A percentile compares a stretch with the other conserved stretches of the same genome.
phyloP scores from a whole-genome alignment of 2,888 invertebrate genomes.

The Cremastinae sp. region DNA sequence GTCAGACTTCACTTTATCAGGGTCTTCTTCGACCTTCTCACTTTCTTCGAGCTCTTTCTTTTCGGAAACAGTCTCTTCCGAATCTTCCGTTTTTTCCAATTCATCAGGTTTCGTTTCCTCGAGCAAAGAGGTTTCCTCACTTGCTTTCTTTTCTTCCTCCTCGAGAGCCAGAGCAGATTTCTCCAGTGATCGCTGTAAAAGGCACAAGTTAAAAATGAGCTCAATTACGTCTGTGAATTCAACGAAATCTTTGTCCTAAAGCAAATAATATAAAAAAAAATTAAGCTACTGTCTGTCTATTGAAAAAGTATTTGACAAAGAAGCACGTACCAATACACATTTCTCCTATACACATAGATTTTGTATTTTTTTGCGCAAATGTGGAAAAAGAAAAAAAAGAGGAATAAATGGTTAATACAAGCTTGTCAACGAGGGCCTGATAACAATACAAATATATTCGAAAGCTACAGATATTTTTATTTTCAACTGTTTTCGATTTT shows the following conservation, averaged over 20 bases:
- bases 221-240: constrained; percentile 8
- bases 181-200: constrained; percentile 73
- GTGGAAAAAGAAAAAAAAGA: constrained; percentile 51
- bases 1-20: constrained; percentile 26
- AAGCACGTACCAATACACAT: constrained; percentile 73
- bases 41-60: constrained; percentile 38
- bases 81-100: constrained; percentile 78
- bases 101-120: constrained; percentile 74
- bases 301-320: constrained; percentile 45
- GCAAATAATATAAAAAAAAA: constrained; percentile 47
- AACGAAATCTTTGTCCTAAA: constrained; percentile 32
- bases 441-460: constrained; percentile 34
- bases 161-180: constrained; percentile 72
- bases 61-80: constrained; percentile 53
- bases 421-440: constrained; percentile 32
- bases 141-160: constrained; percentile 70
- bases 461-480: background rate
- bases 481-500: constrained; percentile 5
- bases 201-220: constrained; percentile 44
- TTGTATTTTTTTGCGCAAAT: constrained; percentile 55
- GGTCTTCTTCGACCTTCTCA: constrained; percentile 58
- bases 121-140: constrained; percentile 74
- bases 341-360: constrained; percentile 72
- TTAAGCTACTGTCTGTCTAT: constrained; percentile 20
- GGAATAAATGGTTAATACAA: constrained; percentile 53